Conservation (phyloP, 2,113 vertebrate genomes). For the Dicentrarchus labrax region DNA sequence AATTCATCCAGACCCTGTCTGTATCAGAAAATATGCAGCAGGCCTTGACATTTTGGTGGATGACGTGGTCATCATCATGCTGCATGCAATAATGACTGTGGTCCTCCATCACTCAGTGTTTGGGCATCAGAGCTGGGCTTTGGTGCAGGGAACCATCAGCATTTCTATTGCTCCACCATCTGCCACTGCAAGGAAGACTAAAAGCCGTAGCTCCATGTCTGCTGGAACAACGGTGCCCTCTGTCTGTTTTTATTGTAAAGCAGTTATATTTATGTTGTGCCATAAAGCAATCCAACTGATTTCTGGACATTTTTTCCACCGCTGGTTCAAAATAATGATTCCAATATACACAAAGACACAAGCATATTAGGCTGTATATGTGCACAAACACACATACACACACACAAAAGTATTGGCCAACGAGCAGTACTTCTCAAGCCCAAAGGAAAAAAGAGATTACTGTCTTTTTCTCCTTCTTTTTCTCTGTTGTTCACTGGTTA, state of each 20-base stretch:
- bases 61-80: slow-evolving; percentile 67
- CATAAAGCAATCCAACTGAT: slow-evolving; percentile 13
- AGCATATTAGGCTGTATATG: not conserved
- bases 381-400: slow-evolving; percentile 1
- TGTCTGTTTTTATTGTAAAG: slow-evolving; percentile 33
- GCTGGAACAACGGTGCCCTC: slow-evolving; percentile 49
- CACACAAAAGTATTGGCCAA: slow-evolving; percentile 14
- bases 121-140: slow-evolving; percentile 64
- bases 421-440: slow-evolving; percentile 47
- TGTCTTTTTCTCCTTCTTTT: slow-evolving; percentile 37
- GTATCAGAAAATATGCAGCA: slow-evolving; percentile 57
- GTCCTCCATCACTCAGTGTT: slow-evolving; percentile 65
- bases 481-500: slow-evolving; percentile 64
- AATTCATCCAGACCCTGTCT: slow-evolving; percentile 37
- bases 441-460: slow-evolving; percentile 57
- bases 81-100: slow-evolving; percentile 52
- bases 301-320: not conserved
- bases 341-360: not conserved
- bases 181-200: slow-evolving; percentile 47
- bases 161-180: slow-evolving; percentile 65
- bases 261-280: not conserved
- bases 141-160: slow-evolving; percentile 61
- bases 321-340: slow-evolving; percentile 16
- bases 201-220: slow-evolving; percentile 21
- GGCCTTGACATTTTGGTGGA: slow-evolving; percentile 67